phyloP scores from a whole-genome alignment of 1,140 invertebrate species.

The Eupristina koningsbergeri region DNA sequence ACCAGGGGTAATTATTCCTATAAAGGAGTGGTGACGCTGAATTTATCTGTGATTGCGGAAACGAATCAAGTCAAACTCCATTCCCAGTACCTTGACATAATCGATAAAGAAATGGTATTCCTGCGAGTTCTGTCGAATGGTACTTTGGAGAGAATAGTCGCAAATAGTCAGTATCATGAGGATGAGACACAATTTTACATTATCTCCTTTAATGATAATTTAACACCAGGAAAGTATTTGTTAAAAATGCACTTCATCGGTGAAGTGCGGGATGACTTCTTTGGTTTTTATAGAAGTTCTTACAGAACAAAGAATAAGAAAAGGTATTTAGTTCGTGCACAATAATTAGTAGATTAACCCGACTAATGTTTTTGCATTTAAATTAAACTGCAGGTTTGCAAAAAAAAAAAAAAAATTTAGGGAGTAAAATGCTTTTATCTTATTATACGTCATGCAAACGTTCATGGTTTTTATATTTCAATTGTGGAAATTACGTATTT shows the following conservation, averaged over 20 bases:
- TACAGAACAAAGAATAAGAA: constrained; percentile 66
- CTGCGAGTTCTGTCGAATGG: neutral
- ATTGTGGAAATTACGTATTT: too few species aligned
- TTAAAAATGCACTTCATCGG: constrained; percentile 60
- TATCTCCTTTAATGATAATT: constrained; percentile 31
- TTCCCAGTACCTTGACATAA: constrained; percentile 52
- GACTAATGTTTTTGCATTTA: too few species aligned
- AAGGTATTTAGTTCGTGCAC: constrained; percentile 49
- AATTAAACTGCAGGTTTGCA: too few species aligned
- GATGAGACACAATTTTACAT: constrained; percentile 56
- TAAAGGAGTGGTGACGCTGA: constrained; percentile 52
- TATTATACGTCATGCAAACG: too few species aligned
- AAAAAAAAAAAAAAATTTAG: too few species aligned
- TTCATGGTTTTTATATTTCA: too few species aligned
- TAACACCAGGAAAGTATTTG: constrained; percentile 51
- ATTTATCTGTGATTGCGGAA: constrained; percentile 32
- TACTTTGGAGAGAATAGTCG: constrained; percentile 4
- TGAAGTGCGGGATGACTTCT: constrained; percentile 69
- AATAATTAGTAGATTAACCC: too few species aligned
- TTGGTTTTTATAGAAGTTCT: constrained; percentile 76
- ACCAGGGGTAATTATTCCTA: constrained; percentile 52
- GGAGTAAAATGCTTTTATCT: too few species aligned
- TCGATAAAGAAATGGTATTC: constrained; percentile 46
- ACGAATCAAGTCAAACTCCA: constrained; percentile 55
- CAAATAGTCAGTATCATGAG: constrained; percentile 50